Conservation (phyloP, 2,797 vertebrate genomes). For the Cynopterus sphinx region DNA sequence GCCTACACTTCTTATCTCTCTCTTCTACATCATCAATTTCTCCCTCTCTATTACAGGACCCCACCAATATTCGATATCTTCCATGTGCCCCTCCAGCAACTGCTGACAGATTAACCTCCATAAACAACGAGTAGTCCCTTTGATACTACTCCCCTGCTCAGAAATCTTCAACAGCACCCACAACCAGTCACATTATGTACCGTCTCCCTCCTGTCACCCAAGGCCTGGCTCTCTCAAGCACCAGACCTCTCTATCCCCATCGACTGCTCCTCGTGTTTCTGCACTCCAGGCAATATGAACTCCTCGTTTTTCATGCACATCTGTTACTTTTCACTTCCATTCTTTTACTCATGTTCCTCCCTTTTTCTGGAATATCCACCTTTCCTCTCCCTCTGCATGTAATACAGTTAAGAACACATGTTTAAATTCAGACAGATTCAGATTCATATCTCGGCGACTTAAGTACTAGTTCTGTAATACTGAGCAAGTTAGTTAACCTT, state of each 20-base stretch:
- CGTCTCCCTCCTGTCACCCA: neutral
- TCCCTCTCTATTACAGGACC: neutral
- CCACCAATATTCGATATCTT: neutral
- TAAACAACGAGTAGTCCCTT: neutral
- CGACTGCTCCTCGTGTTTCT: neutral
- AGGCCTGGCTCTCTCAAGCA: neutral
- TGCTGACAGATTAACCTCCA: neutral
- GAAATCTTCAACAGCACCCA: neutral
- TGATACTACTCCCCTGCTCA: neutral
- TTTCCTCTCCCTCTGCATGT: neutral
- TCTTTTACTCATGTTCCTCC: neutral
- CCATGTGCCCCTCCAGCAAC: neutral
- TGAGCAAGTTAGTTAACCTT: neutral
- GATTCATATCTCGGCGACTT: neutral
- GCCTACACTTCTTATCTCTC: neutral
- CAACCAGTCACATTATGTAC: too few species aligned
- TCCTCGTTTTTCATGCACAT: neutral
- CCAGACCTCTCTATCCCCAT: neutral
- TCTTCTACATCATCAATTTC: neutral
- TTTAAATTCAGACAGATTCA: neutral
- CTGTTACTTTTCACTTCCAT: neutral
- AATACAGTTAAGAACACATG: neutral
- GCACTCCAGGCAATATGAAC: neutral
- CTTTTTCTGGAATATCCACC: neutral
- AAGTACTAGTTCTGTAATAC: neutral